Evolutionary conservation across 2,888 invertebrate species (phyloP).

Genomic region (Hylaea fasciaria): DNA sequence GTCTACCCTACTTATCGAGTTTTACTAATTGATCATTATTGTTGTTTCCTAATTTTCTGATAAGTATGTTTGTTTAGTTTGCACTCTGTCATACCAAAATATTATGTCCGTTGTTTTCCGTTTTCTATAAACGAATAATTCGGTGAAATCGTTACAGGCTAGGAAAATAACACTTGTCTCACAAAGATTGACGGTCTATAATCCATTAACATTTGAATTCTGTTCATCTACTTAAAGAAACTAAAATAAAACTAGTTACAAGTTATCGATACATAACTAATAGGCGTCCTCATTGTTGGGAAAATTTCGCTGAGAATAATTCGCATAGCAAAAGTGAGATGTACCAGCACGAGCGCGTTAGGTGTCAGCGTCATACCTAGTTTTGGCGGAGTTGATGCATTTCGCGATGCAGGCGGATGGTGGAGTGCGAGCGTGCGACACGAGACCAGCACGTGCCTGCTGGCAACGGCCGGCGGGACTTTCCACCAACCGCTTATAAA

Average conservation of each 20-base stretch:
- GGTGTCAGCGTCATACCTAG: slow-evolving; percentile 41
- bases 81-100: neutral
- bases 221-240: too few species aligned
- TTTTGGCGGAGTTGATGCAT: slow-evolving; percentile 61
- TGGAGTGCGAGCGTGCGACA: slow-evolving; percentile 53
- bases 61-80: too few species aligned
- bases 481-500: slow-evolving; percentile 54
- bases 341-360: slow-evolving; percentile 52
- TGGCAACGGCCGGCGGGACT: slow-evolving; percentile 56
- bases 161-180: too few species aligned
- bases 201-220: too few species aligned
- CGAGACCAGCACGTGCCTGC: slow-evolving; percentile 55
- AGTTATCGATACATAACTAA: neutral
- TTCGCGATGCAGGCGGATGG: slow-evolving; percentile 59
- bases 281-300: neutral
- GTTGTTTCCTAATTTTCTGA: slow-evolving; percentile 5
- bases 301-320: slow-evolving; percentile 47
- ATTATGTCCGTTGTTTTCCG: neutral
- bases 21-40: neutral
- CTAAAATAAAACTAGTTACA: neutral
- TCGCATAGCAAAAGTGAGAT: slow-evolving; percentile 55
- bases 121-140: too few species aligned
- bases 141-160: too few species aligned
- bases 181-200: too few species aligned
- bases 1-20: neutral